phyloP scores from a whole-genome alignment of 30 jellyfish, hydroid and myxozoan species.

The Thelohanellus kitauei region DNA sequence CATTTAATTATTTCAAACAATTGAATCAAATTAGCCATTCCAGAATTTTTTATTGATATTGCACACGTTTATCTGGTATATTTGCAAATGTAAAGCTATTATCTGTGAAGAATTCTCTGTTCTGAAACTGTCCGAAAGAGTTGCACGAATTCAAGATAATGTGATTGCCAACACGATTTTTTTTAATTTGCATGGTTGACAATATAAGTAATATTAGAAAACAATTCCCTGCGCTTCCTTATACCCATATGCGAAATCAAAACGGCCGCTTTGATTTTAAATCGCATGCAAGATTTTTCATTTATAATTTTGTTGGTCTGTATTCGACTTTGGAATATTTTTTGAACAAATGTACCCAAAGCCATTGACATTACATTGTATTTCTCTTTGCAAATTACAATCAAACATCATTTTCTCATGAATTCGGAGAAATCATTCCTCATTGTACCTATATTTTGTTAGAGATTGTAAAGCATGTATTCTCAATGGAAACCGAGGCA shows the following conservation, averaged over 20 bases:
- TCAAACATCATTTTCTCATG: background rate
- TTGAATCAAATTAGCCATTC: slow-evolving; percentile 4
- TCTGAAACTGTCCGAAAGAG: no score
- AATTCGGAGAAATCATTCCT: slow-evolving; percentile 1
- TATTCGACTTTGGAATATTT: slow-evolving; percentile 1
- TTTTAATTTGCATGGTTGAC: slow-evolving; percentile 1
- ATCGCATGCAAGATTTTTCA: background rate
- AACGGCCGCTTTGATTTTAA: background rate
- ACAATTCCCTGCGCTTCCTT: slow-evolving; percentile 32
- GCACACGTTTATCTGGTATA: no score
- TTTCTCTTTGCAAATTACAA: background rate
- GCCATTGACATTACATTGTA: background rate
- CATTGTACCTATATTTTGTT: background rate
- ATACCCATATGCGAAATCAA: slow-evolving; percentile 19
- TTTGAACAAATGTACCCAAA: background rate
- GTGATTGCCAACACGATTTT: no score
- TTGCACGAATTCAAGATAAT: no score
- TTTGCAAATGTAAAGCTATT: no score
- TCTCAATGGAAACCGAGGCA: background rate
- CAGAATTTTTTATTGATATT: no score
- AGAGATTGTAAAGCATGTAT: background rate
- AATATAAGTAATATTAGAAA: slow-evolving; percentile 4
- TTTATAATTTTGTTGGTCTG: background rate
- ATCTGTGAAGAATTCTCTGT: no score
- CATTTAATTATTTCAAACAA: slow-evolving; percentile 1